Percentiles rank a stretch among this genome's conserved stretches.
These are phyloP conservation scores for Rhagoletis zephyria DNA, from an alignment of 1,140 invertebrate species.

Conservation along the genomic window DNA sequence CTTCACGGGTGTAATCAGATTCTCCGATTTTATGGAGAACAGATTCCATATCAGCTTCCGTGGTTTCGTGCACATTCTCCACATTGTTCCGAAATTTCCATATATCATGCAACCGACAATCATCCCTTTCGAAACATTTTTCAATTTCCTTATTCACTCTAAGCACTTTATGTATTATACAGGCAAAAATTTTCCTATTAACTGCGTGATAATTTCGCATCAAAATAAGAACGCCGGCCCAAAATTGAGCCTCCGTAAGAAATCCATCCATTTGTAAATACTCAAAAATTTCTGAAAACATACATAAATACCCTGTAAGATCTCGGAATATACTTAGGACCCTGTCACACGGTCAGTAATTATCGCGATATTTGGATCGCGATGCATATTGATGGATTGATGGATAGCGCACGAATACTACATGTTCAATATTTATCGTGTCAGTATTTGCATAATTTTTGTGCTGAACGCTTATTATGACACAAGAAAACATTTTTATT, in stretches of 20 bases:
- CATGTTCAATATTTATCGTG: too few relatives aligned
- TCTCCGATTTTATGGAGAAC: background rate
- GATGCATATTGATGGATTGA: too few relatives aligned
- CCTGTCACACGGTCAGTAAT: too few relatives aligned
- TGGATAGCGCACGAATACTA: too few relatives aligned
- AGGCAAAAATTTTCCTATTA: conserved; percentile 69
- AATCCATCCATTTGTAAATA: background rate
- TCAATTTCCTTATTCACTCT: background rate
- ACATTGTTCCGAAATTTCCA: background rate
- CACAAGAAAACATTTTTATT: too few relatives aligned
- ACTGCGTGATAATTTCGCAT: conserved; percentile 68
- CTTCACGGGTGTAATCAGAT: conserved; percentile 50
- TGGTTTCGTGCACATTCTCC: background rate
- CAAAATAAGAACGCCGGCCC: conserved; percentile 65
- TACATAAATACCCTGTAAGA: too few relatives aligned
- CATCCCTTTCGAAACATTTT: background rate
- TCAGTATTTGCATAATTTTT: too few relatives aligned
- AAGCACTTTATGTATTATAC: conserved; percentile 56
- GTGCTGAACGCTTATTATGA: too few relatives aligned
- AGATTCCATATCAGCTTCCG: background rate
- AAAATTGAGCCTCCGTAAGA: conserved; percentile 57
- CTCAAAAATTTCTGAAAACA: background rate
- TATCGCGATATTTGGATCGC: too few relatives aligned
- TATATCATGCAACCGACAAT: background rate
- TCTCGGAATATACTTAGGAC: too few relatives aligned